Percentiles rank a stretch among this genome's conserved stretches.
These are phyloP conservation scores for Bryconaethiops microstoma DNA, from an alignment of 2,797 vertebrate genomes.

Conservation along the genomic window DNA sequence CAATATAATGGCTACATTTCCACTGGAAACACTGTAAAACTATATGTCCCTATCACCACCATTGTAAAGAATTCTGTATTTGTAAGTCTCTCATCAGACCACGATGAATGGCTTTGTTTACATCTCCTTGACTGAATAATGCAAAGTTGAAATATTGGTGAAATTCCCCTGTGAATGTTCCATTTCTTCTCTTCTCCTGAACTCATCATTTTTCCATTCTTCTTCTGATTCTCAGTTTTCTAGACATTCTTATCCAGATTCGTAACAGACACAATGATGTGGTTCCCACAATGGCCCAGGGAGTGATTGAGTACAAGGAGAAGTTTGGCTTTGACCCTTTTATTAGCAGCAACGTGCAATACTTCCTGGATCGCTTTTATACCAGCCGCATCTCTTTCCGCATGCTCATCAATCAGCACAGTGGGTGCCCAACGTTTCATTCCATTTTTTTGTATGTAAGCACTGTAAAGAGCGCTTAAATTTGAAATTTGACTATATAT, in stretches of 20 bases:
- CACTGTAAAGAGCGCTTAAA: too few species aligned
- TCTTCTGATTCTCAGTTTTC: conserved; percentile 76
- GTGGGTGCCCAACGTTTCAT: conserved; percentile 70
- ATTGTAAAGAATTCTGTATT: too few species aligned
- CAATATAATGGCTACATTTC: too few species aligned
- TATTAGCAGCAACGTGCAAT: conserved; percentile 87
- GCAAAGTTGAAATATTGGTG: background rate
- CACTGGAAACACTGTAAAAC: too few species aligned
- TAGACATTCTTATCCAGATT: conserved; percentile 83
- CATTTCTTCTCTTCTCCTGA: background rate
- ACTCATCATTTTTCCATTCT: background rate
- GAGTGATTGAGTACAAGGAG: conserved; percentile 89
- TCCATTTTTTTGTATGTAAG: background rate
- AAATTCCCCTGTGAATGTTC: too few species aligned
- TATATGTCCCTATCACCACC: too few species aligned
- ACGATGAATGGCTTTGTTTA: too few species aligned
- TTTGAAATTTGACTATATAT: background rate
- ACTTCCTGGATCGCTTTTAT: conserved; percentile 90
- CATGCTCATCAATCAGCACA: conserved; percentile 92
- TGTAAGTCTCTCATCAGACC: too few species aligned
- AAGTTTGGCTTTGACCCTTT: conserved; percentile 88
- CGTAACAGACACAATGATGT: conserved; percentile 89
- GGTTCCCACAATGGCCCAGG: conserved; percentile 90
- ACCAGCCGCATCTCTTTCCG: conserved; percentile 89
- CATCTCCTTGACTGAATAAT: too few species aligned